Percentiles rank a stretch among this genome's conserved stretches.
These are phyloP conservation scores for Salvelinus sp. DNA, from an alignment of 2,113 vertebrate species.

Conservation along the genomic window DNA sequence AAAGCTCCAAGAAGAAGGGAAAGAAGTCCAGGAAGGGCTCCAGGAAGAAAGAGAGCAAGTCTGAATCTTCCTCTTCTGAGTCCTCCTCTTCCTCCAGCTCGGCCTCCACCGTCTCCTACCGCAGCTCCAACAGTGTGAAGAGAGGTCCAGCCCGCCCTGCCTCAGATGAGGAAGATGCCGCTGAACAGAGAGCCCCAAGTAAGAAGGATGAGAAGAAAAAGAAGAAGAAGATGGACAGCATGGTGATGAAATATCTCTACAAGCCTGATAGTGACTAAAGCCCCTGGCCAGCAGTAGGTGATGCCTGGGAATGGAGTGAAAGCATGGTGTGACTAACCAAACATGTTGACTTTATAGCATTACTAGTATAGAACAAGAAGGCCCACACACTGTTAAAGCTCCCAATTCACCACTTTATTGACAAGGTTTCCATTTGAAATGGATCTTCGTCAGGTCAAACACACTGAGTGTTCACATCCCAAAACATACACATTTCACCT, in stretches of 20 bases:
- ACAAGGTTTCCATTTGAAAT: no score
- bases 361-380: no score
- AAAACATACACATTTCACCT: no score
- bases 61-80: slow-evolving; percentile 70
- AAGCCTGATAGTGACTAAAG: slow-evolving; percentile 93
- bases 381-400: no score
- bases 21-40: slow-evolving; percentile 77
- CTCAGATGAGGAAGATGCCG: slow-evolving; percentile 51
- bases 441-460: no score
- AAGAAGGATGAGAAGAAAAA: slow-evolving; percentile 85
- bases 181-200: slow-evolving; percentile 32
- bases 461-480: no score
- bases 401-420: no score
- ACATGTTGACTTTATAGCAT: neutral
- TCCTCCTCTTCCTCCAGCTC: slow-evolving; percentile 68
- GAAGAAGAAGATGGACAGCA: slow-evolving; percentile 87
- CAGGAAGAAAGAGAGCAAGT: slow-evolving; percentile 77
- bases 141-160: slow-evolving; percentile 64
- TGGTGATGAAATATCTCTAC: slow-evolving; percentile 98
- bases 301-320: slow-evolving; percentile 51
- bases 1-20: slow-evolving; percentile 71
- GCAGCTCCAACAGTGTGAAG: slow-evolving; percentile 90
- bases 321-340: slow-evolving; percentile 70
- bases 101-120: slow-evolving; percentile 83
- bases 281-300: slow-evolving; percentile 63